Evolutionary conservation across 1,140 invertebrate genomes (phyloP).

Genomic region (Akabosia matsudoensis): DNA sequence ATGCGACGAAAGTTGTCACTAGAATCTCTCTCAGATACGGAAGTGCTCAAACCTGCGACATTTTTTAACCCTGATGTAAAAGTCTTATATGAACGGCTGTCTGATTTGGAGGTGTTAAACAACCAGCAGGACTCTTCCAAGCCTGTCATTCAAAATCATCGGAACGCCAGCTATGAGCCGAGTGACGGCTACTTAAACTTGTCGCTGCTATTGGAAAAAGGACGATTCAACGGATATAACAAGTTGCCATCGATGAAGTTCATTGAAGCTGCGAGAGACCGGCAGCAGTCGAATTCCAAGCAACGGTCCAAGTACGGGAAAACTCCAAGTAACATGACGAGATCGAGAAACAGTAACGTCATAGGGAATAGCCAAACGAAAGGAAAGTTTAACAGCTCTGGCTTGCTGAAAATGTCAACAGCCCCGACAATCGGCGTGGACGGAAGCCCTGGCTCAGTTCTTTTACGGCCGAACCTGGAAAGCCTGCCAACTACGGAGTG

Average conservation of each 20-base stretch:
- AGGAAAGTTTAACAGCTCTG: too few relatives aligned
- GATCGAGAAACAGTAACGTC: too few relatives aligned
- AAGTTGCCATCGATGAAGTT: neutral
- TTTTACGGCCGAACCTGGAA: too few relatives aligned
- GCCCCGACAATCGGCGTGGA: too few relatives aligned
- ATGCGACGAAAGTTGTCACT: neutral
- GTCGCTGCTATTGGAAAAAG: neutral
- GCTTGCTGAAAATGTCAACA: too few relatives aligned
- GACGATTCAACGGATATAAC: neutral
- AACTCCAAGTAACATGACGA: neutral
- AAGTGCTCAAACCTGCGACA: neutral
- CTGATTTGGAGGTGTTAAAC: neutral
- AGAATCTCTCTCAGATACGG: neutral
- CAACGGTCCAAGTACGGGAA: neutral
- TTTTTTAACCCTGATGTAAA: neutral
- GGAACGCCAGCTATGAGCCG: neutral
- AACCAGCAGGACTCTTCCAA: neutral
- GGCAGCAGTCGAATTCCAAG: neutral
- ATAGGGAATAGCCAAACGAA: too few relatives aligned
- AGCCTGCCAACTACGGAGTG: too few relatives aligned
- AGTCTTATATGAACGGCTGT: neutral
- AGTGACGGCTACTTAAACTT: slow-evolving; percentile 2
- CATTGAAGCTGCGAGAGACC: neutral
- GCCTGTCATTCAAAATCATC: too few relatives aligned
- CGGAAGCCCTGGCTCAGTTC: too few relatives aligned